Base-by-base conservation (phyloP, 2,113 vertebrate species). In the Electrona antarctica region DNA sequence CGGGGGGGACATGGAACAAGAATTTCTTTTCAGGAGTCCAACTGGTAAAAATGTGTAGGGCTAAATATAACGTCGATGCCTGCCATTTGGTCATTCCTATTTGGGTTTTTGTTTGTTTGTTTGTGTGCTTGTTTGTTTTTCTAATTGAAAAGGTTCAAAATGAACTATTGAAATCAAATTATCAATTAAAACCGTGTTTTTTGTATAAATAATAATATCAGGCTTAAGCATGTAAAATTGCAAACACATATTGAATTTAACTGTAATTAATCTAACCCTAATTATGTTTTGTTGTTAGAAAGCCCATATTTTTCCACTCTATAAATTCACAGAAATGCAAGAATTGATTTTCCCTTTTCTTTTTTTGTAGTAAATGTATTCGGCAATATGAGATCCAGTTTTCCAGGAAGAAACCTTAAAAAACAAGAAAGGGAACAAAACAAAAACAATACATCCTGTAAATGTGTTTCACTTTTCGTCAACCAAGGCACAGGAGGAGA, bases 1-100 rank as follows among this genome's bases (percentile, higher is more conserved):
- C 1, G 28, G 56, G 56, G 12, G 79, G 78, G 60, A 76, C 76
- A 83, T 76, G 80, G 86, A 84, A 71, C 69, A 85, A 79, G 85
- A 86, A 91, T 88, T 84, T 67, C 81, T 86, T 90, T 90, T 89
- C 79, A 83, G 71, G 78, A 90, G 67, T 83, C 88, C 77, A 75
- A 83, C 74, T 72, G 81, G 70, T 78, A 70, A 86, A 85, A 83
- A 64, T 47, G 33, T 67, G 56, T 52, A 77, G 72, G 66, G 68
- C 60, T 73, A 73, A 74, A 86, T 76, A 75, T 61, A 69, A 74
- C 78, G 74, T 59, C 14, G 77, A 69, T 79, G 85, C 83, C 74
- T 76, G 82, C 78, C 71, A 57, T 76, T 75, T 84, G 33, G 33
- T 41, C 75, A 77, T 79, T 75, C 69, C 58, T 74, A 77, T 76